Evolutionary conservation across 2,113 vertebrate species (phyloP).

Genomic region (human (Homo sapiens)): DNA sequence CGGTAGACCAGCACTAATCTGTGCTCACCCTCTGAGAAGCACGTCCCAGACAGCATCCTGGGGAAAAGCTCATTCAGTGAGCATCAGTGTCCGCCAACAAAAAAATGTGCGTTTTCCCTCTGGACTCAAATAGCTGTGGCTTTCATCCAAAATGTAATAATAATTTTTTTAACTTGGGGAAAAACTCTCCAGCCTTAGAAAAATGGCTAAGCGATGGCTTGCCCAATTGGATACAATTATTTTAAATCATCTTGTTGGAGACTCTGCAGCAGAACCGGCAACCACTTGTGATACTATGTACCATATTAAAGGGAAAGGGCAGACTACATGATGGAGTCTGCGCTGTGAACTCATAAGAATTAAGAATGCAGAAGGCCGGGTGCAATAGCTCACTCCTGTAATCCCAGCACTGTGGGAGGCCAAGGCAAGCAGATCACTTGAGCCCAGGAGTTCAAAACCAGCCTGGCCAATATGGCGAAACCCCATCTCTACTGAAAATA

Average conservation of each 20-base stretch:
- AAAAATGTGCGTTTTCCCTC: neutral
- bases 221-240: neutral
- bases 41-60: neutral
- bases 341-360: neutral
- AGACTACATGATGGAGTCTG: neutral
- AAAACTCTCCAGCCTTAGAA: neutral
- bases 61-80: neutral
- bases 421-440: too few species aligned
- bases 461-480: too few species aligned
- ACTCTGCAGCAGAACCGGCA: neutral
- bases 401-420: too few species aligned
- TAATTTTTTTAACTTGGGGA: neutral
- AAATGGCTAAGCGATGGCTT: neutral
- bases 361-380: neutral
- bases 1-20: too few species aligned
- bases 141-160: neutral
- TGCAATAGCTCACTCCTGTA: too few species aligned
- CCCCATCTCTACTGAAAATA: too few species aligned
- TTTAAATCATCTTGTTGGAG: slow-evolving; percentile 1
- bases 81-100: neutral
- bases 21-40: neutral
- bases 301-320: neutral
- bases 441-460: too few species aligned
- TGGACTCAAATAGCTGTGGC: neutral
- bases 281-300: neutral